Evolutionary conservation across 1,140 invertebrate genomes (phyloP).

Genomic region (Sitodiplosis mosellana): DNA sequence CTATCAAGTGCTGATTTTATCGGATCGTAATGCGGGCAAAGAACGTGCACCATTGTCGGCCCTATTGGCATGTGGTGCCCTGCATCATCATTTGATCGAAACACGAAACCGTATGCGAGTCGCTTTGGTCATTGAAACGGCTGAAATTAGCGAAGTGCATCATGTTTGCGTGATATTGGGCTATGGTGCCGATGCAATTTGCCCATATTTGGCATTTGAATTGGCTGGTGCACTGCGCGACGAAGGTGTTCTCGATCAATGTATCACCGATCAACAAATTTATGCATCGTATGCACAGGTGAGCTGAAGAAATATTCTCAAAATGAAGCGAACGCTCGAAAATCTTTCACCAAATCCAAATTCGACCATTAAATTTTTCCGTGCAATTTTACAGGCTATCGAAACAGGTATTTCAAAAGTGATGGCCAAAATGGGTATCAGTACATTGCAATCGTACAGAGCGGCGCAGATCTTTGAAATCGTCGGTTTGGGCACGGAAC

Average conservation of each 20-base stretch:
- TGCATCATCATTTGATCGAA: slow-evolving; percentile 92
- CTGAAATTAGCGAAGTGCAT: slow-evolving; percentile 89
- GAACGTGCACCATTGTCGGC: slow-evolving; percentile 62
- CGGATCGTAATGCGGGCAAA: slow-evolving; percentile 60
- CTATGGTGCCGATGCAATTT: slow-evolving; percentile 94
- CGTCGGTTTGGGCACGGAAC: slow-evolving; percentile 80
- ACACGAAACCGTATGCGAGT: slow-evolving; percentile 92
- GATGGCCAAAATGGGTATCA: slow-evolving; percentile 99
- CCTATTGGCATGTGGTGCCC: slow-evolving; percentile 72
- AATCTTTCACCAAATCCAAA: no score
- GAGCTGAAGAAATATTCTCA: slow-evolving; percentile 18
- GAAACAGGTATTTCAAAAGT: slow-evolving; percentile 66
- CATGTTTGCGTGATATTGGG: slow-evolving; percentile 91
- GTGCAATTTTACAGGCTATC: slow-evolving; percentile 34
- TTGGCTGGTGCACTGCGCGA: slow-evolving; percentile 61
- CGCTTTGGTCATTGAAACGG: slow-evolving; percentile 81
- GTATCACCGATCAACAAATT: slow-evolving; percentile 66
- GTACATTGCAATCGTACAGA: slow-evolving; percentile 97
- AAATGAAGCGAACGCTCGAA: no score
- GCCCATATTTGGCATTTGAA: slow-evolving; percentile 94
- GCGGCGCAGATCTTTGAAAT: slow-evolving; percentile 99
- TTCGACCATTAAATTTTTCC: no score
- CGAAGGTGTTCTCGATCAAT: slow-evolving; percentile 59
- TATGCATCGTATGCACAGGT: slow-evolving; percentile 30
- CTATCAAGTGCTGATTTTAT: slow-evolving; percentile 77